Percentiles rank a stretch among this genome's conserved stretches.
Evolutionary conservation across 2,797 vertebrate species (phyloP).

Genomic region (Halcyon chelicuti): DNA sequence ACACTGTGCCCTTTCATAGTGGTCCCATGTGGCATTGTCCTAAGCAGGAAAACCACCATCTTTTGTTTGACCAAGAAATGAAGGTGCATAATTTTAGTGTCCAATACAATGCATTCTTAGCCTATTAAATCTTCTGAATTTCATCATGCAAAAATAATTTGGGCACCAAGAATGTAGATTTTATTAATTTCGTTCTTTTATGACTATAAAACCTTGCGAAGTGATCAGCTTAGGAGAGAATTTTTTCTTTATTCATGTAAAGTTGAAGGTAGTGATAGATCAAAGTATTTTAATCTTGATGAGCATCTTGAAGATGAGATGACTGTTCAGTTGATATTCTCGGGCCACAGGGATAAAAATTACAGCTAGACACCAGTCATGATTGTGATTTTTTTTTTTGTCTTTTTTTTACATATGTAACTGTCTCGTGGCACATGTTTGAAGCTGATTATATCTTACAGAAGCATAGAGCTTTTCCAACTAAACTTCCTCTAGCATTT

Average conservation of each 20-base stretch:
- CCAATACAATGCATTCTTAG: not conserved
- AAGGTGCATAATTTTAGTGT: not conserved
- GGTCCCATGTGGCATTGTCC: not conserved
- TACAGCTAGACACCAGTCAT: not conserved
- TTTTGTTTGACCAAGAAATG: not conserved
- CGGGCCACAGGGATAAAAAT: not conserved
- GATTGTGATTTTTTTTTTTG: not conserved
- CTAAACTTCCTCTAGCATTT: not conserved
- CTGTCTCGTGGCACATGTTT: rapidly evolving
- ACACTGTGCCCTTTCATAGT: not conserved
- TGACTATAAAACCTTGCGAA: not conserved
- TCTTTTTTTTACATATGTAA: not conserved
- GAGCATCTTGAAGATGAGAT: not conserved
- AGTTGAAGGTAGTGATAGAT: not conserved
- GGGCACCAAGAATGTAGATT: too few species aligned
- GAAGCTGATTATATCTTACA: not conserved
- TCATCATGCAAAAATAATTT: not conserved
- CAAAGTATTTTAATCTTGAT: not conserved
- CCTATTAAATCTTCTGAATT: not conserved
- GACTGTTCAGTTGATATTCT: not conserved
- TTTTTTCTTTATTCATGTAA: not conserved
- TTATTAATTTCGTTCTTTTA: not conserved
- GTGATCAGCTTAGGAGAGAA: not conserved
- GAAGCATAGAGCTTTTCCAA: not conserved
- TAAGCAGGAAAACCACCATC: not conserved